phyloP scores from a whole-genome alignment of 92 coral and sea anemone species.

The Diadumene lineata region DNA sequence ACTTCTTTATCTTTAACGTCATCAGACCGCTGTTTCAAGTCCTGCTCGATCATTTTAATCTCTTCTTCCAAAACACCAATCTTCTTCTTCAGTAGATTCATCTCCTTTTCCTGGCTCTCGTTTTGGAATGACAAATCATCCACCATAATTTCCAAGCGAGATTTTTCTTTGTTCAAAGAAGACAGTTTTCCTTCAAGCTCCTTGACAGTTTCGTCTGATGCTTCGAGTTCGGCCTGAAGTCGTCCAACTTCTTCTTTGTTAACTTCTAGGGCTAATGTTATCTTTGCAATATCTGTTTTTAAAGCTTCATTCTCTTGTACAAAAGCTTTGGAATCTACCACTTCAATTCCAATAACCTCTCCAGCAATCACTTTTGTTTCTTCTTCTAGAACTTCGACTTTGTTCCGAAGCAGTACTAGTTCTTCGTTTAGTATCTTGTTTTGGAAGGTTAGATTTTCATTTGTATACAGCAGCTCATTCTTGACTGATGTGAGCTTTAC shows the following conservation, averaged over 20 bases:
- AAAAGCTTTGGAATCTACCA: constrained; percentile 37
- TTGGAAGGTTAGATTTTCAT: constrained; percentile 45
- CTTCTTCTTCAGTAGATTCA: constrained; percentile 47
- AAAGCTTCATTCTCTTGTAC: constrained; percentile 31
- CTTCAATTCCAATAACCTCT: constrained; percentile 10
- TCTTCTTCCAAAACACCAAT: constrained; percentile 50
- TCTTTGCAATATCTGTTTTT: constrained; percentile 36
- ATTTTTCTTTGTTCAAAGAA: constrained; percentile 28
- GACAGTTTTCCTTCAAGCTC: constrained; percentile 28
- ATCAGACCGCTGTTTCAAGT: constrained; percentile 39
- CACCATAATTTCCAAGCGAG: constrained; percentile 12
- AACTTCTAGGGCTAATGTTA: constrained; percentile 27
- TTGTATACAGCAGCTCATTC: constrained; percentile 48
- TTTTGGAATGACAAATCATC: constrained; percentile 38
- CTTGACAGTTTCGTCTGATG: constrained; percentile 32
- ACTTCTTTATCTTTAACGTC: constrained; percentile 50
- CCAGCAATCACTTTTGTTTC: constrained; percentile 28
- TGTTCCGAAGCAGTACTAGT: constrained; percentile 52
- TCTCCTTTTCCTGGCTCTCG: constrained; percentile 46
- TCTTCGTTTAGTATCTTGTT: constrained; percentile 58
- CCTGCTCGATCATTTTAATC: constrained; percentile 46
- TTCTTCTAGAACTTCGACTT: constrained; percentile 55
- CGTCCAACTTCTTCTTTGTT: constrained; percentile 44
- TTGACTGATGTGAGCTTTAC: constrained; percentile 45
- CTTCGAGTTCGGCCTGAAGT: constrained; percentile 43